A percentile compares a stretch with the other conserved stretches of the same genome.
phyloP scores from a whole-genome alignment of 23 tunicate species.

The Pegea sp. region DNA sequence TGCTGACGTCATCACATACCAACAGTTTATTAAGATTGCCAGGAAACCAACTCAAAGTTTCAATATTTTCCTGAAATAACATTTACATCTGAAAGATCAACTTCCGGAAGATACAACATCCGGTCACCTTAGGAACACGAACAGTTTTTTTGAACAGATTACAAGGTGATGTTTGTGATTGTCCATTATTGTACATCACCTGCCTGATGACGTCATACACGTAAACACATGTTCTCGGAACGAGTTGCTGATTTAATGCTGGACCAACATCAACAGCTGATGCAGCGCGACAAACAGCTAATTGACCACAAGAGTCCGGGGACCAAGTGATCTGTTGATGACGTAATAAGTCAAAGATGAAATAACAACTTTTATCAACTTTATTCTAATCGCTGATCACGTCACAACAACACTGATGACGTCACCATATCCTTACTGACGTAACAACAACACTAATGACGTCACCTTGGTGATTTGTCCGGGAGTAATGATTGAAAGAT shows the following conservation, averaged over 20 bases:
- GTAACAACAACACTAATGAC: too few relatives aligned
- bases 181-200: neutral
- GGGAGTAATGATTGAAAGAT: constrained; percentile 8
- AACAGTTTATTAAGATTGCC: neutral
- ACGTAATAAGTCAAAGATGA: too few relatives aligned
- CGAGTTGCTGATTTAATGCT: neutral
- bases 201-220: neutral
- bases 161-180: neutral
- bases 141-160: constrained; percentile 1
- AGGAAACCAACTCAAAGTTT: too few relatives aligned
- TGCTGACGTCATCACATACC: neutral
- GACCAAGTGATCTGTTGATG: neutral
- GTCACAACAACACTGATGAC: too few relatives aligned
- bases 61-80: too few relatives aligned
- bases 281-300: neutral
- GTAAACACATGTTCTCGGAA: too few relatives aligned
- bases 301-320: neutral
- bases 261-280: neutral
- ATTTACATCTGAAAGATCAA: too few relatives aligned
- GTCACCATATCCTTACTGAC: too few relatives aligned
- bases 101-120: too few relatives aligned
- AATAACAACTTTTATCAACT: too few relatives aligned
- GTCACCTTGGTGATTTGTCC: constrained; percentile 13
- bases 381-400: too few relatives aligned
- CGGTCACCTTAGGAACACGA: too few relatives aligned